Conservation (phyloP, 30 jellyfish, hydroid and myxozoan species). For the Hydractinia symbiolongicarpus region DNA sequence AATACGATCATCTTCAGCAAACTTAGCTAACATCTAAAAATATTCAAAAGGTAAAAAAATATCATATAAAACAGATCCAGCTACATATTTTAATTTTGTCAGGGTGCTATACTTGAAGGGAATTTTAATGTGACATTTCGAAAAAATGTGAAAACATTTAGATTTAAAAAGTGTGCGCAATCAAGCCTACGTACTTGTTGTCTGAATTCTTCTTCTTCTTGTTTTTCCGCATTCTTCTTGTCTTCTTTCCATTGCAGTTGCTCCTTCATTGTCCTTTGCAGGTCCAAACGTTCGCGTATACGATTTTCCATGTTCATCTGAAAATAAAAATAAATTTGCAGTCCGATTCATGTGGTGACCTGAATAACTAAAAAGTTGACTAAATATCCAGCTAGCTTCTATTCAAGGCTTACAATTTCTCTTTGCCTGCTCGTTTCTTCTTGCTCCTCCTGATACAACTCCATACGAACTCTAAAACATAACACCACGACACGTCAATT, state of each 20-base stretch:
- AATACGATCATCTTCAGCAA: constrained; percentile 94
- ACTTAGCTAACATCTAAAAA: constrained; percentile 70
- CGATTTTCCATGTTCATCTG: constrained; percentile 57
- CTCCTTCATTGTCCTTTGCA: constrained; percentile 60
- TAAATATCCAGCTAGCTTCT: not conserved
- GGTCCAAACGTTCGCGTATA: constrained; percentile 67
- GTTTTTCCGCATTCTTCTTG: constrained; percentile 62
- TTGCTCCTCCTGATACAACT: constrained; percentile 79
- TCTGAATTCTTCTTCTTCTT: constrained; percentile 86
- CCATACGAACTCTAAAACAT: constrained; percentile 56
- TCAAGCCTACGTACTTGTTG: constrained; percentile 40
- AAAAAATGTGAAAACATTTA: too few relatives aligned
- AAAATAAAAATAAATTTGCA: not conserved
- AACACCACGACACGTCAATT: too few relatives aligned
- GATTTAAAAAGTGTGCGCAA: not conserved
- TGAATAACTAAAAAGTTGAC: constrained; percentile 2
- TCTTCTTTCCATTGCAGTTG: constrained; percentile 57
- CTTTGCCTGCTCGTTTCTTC: constrained; percentile 73
- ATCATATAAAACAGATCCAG: not conserved
- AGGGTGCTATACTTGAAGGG: too few relatives aligned
- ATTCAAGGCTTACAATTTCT: constrained; percentile 46
- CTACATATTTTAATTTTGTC: too few relatives aligned
- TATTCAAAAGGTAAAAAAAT: not conserved
- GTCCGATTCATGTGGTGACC: not conserved
- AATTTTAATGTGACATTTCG: too few relatives aligned